These are phyloP conservation scores for Trachops cirrhosus DNA, from an alignment of 2,797 vertebrate genomes.

Conservation along the genomic window DNA sequence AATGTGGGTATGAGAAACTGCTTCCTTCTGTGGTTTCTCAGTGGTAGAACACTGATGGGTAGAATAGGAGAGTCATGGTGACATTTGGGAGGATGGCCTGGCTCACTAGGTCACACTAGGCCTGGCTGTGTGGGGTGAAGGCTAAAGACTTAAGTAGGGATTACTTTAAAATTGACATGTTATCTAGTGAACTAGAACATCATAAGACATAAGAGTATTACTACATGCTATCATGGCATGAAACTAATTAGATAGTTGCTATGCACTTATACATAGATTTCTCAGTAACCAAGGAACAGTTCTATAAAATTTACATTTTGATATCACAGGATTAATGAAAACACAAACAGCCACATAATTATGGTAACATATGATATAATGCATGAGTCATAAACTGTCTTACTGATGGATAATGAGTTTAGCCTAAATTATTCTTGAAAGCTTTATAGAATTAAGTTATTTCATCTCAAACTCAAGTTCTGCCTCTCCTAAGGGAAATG, in stretches of 20 bases:
- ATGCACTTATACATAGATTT: background rate
- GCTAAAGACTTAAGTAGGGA: conserved; percentile 3
- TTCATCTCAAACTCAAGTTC: conserved; percentile 13
- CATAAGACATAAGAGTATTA: conserved; percentile 12
- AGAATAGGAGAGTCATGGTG: background rate
- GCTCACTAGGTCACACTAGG: background rate
- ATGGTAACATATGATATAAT: background rate
- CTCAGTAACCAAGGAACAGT: background rate
- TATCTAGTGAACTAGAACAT: background rate
- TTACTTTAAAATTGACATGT: conserved; percentile 24
- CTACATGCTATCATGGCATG: background rate
- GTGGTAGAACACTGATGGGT: background rate
- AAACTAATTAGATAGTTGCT: background rate
- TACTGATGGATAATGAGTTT: background rate
- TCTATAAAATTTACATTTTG: conserved; percentile 24
- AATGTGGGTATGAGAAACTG: background rate
- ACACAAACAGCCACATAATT: conserved; percentile 16
- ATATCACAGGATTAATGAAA: conserved; percentile 26
- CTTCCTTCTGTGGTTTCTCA: background rate
- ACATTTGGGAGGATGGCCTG: background rate
- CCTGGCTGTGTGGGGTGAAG: background rate
- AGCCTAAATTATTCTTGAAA: conserved; percentile 12
- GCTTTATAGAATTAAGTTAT: conserved; percentile 27
- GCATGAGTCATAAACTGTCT: background rate
- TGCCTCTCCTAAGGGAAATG: conserved; percentile 2